Evolutionary conservation across 2,888 invertebrate genomes (phyloP).

Genomic region (Caenorhabditis doughertyi): DNA sequence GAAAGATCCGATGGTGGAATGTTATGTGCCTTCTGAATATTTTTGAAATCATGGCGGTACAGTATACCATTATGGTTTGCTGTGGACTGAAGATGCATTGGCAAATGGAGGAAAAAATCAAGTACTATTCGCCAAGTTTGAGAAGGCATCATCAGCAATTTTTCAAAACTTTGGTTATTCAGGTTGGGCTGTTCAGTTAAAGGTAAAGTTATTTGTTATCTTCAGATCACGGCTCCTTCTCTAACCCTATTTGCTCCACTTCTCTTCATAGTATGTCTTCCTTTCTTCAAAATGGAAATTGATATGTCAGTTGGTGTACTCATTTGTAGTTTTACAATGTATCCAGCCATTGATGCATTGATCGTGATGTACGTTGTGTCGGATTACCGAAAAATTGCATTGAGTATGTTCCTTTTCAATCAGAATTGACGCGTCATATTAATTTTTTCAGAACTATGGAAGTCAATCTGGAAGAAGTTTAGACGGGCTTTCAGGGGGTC

Average conservation of each 20-base stretch:
- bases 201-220: not conserved
- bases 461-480: not conserved
- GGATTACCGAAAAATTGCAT: constrained; percentile 18
- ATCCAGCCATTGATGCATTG: constrained; percentile 39
- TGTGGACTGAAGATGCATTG: constrained; percentile 30
- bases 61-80: constrained; percentile 29
- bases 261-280: constrained; percentile 16
- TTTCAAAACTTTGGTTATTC: constrained; percentile 29
- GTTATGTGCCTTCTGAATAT: constrained; percentile 19
- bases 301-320: constrained; percentile 21
- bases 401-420: constrained; percentile 6
- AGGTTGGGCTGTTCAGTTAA: not conserved
- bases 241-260: constrained; percentile 27
- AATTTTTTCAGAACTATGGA: constrained; percentile 9
- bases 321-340: constrained; percentile 18
- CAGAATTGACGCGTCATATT: not conserved
- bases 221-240: constrained; percentile 19
- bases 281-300: constrained; percentile 14
- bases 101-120: constrained; percentile 21
- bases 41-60: constrained; percentile 12
- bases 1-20: constrained; percentile 13
- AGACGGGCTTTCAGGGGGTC: not conserved
- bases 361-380: constrained; percentile 37
- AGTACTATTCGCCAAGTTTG: not conserved
- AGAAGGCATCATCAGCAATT: constrained; percentile 14